A percentile compares a stretch with the other conserved stretches of the same genome.
Evolutionary conservation across 2,888 invertebrate species (phyloP).

Genomic region (Euzetes globulus): DNA sequence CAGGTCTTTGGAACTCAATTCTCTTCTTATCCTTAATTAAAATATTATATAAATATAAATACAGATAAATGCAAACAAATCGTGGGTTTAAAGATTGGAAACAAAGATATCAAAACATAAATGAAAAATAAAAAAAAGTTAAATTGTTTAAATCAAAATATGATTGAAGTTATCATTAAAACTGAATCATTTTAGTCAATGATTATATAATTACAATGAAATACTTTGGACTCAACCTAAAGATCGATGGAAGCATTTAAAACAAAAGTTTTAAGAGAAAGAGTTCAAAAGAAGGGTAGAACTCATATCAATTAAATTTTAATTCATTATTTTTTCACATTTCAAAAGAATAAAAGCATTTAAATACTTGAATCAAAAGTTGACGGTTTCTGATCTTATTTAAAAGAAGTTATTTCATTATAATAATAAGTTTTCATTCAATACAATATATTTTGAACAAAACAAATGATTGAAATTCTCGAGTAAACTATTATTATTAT

Average conservation of each 20-base stretch:
- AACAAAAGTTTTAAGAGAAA: background rate
- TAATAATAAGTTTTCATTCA: background rate
- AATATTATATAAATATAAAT: background rate
- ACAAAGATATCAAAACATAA: no score
- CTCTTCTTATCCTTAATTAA: background rate
- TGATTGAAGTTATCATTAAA: background rate
- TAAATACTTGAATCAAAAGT: background rate
- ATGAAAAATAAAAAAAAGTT: no score
- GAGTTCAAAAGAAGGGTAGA: background rate
- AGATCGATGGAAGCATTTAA: background rate
- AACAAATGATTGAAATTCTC: background rate
- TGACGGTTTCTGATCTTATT: background rate
- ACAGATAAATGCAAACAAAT: background rate
- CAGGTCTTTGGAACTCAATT: background rate
- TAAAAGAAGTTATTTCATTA: background rate
- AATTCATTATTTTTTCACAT: background rate
- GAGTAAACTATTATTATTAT: background rate
- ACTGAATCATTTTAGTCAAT: no score
- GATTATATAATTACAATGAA: background rate
- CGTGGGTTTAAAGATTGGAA: no score
- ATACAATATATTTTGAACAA: background rate
- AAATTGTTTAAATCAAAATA: background rate
- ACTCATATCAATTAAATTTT: background rate
- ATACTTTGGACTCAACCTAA: background rate
- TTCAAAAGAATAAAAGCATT: background rate